Conservation (phyloP, 2,888 invertebrate genomes). For the Calameuta pallipes region DNA sequence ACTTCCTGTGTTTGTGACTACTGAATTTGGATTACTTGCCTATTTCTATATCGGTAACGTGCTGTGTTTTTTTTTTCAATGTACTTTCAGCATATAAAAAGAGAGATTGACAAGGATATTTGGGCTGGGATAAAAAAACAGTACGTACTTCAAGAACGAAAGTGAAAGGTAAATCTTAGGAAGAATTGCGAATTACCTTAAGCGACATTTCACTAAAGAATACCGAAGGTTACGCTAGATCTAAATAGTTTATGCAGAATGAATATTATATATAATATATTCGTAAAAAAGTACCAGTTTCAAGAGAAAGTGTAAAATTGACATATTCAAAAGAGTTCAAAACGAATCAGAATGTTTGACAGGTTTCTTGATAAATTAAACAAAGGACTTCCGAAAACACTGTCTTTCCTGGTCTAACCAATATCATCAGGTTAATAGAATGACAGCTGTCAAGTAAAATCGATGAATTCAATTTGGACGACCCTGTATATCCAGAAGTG, state of each 20-base stretch:
- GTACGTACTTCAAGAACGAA: constrained; percentile 4
- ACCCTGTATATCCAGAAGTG: background rate
- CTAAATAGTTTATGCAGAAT: background rate
- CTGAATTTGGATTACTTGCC: no score
- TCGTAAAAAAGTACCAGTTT: background rate
- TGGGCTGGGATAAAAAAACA: background rate
- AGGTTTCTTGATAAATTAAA: background rate
- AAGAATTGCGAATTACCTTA: background rate
- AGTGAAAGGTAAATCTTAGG: background rate
- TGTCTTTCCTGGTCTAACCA: background rate
- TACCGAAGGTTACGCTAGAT: background rate
- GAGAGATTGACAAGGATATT: background rate
- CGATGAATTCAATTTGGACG: background rate
- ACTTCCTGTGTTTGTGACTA: background rate
- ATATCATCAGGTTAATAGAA: background rate
- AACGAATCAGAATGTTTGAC: no score
- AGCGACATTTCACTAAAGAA: background rate
- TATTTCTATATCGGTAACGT: background rate
- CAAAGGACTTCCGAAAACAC: background rate
- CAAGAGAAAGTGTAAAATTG: background rate
- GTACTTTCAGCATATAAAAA: background rate
- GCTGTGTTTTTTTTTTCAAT: background rate
- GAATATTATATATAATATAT: background rate
- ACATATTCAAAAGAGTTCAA: background rate
- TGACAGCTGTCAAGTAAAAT: background rate